Evolutionary conservation across 2,113 vertebrate species (phyloP), one percentile per base, ranked within the genome.

Genomic region (Orycteropus afer): DNA sequence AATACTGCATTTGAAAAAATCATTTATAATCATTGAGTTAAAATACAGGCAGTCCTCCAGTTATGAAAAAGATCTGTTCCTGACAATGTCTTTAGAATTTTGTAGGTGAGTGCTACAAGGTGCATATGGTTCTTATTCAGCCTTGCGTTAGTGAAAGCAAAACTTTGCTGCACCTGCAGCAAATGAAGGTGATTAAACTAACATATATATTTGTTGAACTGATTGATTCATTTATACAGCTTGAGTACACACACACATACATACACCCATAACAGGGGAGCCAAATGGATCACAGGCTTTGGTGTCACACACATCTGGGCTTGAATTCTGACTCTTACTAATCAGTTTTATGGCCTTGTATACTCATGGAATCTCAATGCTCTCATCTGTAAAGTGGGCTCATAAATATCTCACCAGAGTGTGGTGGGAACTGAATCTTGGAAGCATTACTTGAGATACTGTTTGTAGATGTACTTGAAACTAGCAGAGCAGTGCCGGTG

Each of bases 221-320:
- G 25, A 71, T n/a, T 59, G 45, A 86, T 63, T 25, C 82, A 17
- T 57, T 79, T 86, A 57, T 73, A 95, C 47, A 77, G 3, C 10
- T 40, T 45, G 10, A 34, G 42, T 45, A 20, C 29, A 53, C 10
- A 23, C 7, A 27, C 12, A 82, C 13, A 22, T 13, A 49, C 23
- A 42, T 0, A 23, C 9, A 47, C n/a, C n/a, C n/a, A n/a, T n/a
- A n/a, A n/a, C n/a, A 3, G 29, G 25, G 1, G 1, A 27, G 37
- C 6, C 57, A 15, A 51, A 49, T 51, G 1, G 20, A 84, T 77
- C 71, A 61, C 11, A 51, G 14, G 20, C 14, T 84, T 84, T 83
- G 34, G 3, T 61, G 6, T 63, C 40, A 32, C 3, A 20, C 7
- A 11, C n/a, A 65, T 84, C 42, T 86, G 79, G 5, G n/a, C 57